Percentiles rank a stretch among this genome's conserved stretches.
These are phyloP conservation scores for Smutsia gigantea DNA, from an alignment of 2,797 vertebrate species.

Conservation along the genomic window DNA sequence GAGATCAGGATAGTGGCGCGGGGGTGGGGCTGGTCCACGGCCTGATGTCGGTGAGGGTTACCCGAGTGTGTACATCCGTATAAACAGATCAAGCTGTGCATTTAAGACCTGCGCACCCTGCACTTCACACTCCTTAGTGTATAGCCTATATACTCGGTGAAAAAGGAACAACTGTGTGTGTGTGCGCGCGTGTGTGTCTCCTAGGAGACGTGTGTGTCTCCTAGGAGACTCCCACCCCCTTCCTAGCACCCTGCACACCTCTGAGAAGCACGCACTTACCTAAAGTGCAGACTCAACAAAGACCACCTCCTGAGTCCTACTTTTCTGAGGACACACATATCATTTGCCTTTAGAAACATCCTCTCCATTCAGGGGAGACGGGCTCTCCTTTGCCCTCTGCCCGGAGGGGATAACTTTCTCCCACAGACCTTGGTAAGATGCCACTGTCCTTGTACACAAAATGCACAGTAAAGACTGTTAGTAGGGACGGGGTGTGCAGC, in stretches of 20 bases:
- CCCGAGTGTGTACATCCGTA: fast-evolving
- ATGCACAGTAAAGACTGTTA: not conserved
- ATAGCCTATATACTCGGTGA: not conserved
- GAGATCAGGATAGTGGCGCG: not conserved
- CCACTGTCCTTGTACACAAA: not conserved
- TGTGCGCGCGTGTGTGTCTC: no score
- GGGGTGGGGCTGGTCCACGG: fast-evolving
- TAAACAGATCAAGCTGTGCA: not conserved
- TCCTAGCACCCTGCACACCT: not conserved
- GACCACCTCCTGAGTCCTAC: not conserved
- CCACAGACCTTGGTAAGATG: not conserved
- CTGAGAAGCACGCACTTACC: not conserved
- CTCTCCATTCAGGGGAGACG: not conserved
- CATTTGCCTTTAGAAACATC: not conserved
- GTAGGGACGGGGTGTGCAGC: fast-evolving
- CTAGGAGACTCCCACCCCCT: not conserved
- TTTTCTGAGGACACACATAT: not conserved
- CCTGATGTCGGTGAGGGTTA: not conserved
- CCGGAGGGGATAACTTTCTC: not conserved
- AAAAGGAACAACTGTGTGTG: not conserved
- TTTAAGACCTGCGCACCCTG: not conserved
- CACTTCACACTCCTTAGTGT: no score
- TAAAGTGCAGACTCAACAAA: not conserved
- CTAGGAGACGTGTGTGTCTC: fast-evolving
- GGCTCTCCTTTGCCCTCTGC: not conserved